Evolutionary conservation across 2,797 vertebrate species (phyloP).

Genomic region (Gila robusta): DNA sequence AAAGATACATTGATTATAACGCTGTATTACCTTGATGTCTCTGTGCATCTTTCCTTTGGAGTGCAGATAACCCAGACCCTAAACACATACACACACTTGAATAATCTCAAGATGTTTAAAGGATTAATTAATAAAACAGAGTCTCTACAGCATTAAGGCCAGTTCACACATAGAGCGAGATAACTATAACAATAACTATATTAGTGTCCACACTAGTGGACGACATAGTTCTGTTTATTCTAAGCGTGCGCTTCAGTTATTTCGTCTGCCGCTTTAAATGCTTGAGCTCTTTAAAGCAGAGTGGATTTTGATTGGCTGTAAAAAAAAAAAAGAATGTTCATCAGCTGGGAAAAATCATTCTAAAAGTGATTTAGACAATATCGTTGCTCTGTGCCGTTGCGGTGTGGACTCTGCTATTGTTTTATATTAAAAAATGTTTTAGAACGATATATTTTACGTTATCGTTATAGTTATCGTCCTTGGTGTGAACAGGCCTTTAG

Average conservation of each 20-base stretch:
- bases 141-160: neutral
- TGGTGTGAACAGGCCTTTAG: neutral
- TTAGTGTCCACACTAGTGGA: neutral
- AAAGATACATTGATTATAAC: neutral
- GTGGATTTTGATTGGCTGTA: neutral
- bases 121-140: neutral
- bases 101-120: neutral
- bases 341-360: neutral
- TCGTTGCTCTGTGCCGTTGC: neutral
- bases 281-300: neutral
- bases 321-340: neutral
- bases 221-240: neutral
- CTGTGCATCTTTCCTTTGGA: conserved; percentile 97
- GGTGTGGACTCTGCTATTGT: neutral
- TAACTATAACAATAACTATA: neutral
- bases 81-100: conserved; percentile 29
- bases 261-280: neutral
- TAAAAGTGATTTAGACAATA: neutral
- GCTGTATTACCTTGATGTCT: conserved; percentile 91
- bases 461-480: neutral
- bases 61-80: conserved; percentile 97
- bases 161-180: neutral
- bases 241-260: neutral
- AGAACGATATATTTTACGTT: neutral
- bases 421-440: neutral